Base-by-base conservation (phyloP, 37 sponge, comb jelly and placozoan species). In the Amphimedon queenslandica region DNA sequence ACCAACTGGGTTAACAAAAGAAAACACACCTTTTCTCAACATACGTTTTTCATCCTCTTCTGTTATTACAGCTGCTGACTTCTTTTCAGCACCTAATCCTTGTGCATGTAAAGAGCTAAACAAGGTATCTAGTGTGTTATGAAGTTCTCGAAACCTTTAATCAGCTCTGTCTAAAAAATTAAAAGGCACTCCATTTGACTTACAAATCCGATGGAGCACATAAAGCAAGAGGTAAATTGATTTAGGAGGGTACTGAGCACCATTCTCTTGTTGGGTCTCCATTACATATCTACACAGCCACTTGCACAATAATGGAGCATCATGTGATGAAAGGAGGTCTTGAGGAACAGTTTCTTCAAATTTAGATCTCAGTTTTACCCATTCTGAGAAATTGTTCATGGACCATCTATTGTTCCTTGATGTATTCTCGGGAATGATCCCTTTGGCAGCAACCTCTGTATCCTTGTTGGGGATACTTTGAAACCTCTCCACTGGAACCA, bases 41-140 rank as follows among this genome's bases (percentile, higher is more conserved):
- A 73, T 56, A 23, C 63, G 2, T 0, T 64, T 30, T 64, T 80
- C 81, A 64, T 80, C 60, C 40, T 71, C 81, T 37, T 63, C 30
- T 29, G 55, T 24, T 27, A 80, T 80, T 2, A 72, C 74, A 51
- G 58, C 29, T 38, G 74, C 74, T 67, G 61, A 58, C 29, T 81
- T 71, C 58, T 73, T 81, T 5, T 21, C 66, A 23, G 70, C 53
- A 4, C 81, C 81, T 36, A 81, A 23, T 28, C 81, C 74, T 66
- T 81, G 58, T 2, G 57, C 35, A 81, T 73, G 74, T 11, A 73
- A 64, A 21, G 31, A 27, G 8, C 80, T 80, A 23, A 34, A 60
- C 0, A 71, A 21, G 20, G 36, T 63, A 32, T 80, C 72, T 4
- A 80, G 64, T 5, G 72, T 71, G 18, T 34, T 40, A 25, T 42